phyloP scores from a whole-genome alignment of 2,797 vertebrate species.

The Myripristis jacobus region DNA sequence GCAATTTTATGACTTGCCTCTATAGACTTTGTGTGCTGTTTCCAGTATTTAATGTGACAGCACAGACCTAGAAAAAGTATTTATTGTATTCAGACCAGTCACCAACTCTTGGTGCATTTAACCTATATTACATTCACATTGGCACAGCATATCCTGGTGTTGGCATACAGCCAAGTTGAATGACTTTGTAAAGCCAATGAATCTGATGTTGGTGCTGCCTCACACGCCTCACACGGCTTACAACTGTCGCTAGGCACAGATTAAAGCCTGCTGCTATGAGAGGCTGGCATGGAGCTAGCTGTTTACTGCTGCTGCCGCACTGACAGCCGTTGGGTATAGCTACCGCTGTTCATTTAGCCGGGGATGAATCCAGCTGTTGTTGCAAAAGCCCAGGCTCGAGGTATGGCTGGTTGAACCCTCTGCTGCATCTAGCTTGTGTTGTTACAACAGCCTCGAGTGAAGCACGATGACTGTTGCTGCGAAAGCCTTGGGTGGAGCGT shows the following conservation, averaged over 20 bases:
- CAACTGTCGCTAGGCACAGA: conserved; percentile 7
- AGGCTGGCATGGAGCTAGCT: neutral
- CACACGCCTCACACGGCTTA: neutral
- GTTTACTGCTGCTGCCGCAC: conserved; percentile 4
- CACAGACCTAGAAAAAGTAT: neutral
- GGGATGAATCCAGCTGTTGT: conserved; percentile 34
- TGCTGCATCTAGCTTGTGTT: conserved; percentile 56
- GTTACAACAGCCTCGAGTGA: conserved; percentile 9
- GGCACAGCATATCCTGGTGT: too few relatives aligned
- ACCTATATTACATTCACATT: neutral
- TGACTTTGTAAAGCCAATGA: neutral
- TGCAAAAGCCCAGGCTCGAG: conserved; percentile 13
- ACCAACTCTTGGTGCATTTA: neutral
- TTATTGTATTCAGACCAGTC: neutral
- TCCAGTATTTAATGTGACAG: too few relatives aligned
- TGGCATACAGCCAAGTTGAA: too few relatives aligned
- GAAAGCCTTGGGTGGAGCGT: conserved; percentile 51
- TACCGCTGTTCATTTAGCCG: conserved; percentile 1
- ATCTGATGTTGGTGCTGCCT: neutral
- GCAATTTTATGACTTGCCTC: too few relatives aligned
- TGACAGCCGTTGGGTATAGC: conserved; percentile 13
- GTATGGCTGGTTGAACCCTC: conserved; percentile 33
- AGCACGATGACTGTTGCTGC: conserved; percentile 22
- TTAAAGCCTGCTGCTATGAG: conserved; percentile 10
- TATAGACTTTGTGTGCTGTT: neutral